A percentile compares a stretch with the other conserved stretches of the same genome.
Conservation (phyloP, 2,797 vertebrate genomes). For the Gambelia wislizenii region DNA sequence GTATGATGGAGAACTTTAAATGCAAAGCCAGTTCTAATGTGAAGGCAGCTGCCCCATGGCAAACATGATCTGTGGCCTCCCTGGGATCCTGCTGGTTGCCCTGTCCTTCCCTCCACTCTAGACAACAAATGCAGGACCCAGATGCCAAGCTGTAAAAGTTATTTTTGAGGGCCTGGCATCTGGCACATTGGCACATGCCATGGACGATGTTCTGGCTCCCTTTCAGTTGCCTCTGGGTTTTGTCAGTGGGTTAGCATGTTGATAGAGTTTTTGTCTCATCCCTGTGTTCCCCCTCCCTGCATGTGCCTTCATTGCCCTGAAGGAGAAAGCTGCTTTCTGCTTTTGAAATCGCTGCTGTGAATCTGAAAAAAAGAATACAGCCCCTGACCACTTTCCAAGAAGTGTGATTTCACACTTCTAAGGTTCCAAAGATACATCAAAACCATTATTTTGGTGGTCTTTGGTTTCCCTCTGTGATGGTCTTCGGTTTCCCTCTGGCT, state of each 20-base stretch:
- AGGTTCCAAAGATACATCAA: not conserved
- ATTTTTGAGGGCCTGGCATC: constrained; percentile 59
- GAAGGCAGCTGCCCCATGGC: not conserved
- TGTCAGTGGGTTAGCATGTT: constrained; percentile 41
- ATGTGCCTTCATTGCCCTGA: not conserved
- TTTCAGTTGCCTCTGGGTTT: constrained; percentile 37
- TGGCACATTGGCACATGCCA: constrained; percentile 50
- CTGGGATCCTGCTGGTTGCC: not conserved
- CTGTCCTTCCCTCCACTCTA: not conserved
- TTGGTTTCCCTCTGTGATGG: not conserved
- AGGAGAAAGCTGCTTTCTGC: constrained; percentile 13
- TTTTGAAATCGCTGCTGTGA: not conserved
- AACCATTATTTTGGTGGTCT: not conserved
- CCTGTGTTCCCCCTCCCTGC: not conserved
- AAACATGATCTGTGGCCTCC: not conserved
- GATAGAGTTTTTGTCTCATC: constrained; percentile 27
- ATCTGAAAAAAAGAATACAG: not conserved
- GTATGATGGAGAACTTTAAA: not conserved
- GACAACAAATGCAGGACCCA: constrained; percentile 36
- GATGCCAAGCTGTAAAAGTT: constrained; percentile 49
- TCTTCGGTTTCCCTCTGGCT: not conserved
- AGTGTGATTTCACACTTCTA: not conserved
- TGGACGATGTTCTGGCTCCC: constrained; percentile 54
- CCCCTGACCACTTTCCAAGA: not conserved
- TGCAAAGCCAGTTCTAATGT: not conserved